These are phyloP conservation scores for Dendrolimus punctatus DNA, from an alignment of 1,140 invertebrate species.

Conservation along the genomic window DNA sequence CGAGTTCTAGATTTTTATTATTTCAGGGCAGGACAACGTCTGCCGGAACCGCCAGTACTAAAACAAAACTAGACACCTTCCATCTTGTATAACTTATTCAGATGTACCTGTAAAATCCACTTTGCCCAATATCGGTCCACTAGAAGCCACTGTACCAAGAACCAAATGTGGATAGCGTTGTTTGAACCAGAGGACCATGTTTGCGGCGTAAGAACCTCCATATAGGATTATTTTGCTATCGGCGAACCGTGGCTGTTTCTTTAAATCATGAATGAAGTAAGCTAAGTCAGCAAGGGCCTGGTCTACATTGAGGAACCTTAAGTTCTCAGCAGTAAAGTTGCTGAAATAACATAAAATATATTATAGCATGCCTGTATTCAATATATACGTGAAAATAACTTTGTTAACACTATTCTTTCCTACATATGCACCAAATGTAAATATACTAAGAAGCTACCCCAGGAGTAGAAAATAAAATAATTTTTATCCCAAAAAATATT, in stretches of 20 bases:
- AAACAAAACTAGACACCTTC: background rate
- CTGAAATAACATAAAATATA: constrained; percentile 46
- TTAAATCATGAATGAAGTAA: constrained; percentile 76
- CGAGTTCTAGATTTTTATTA: too few species aligned
- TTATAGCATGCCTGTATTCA: too few species aligned
- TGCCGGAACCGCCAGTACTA: background rate
- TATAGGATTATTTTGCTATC: constrained; percentile 63
- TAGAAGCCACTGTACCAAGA: constrained; percentile 79
- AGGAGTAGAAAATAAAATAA: too few species aligned
- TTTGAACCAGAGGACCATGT: constrained; percentile 83
- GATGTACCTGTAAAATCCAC: constrained; percentile 76
- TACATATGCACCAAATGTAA: too few species aligned
- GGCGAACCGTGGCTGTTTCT: constrained; percentile 47
- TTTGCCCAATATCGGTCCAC: constrained; percentile 80
- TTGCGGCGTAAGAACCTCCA: constrained; percentile 88
- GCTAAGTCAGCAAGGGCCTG: constrained; percentile 85
- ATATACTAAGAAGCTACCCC: too few species aligned
- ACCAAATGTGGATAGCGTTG: constrained; percentile 85
- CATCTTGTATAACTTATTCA: background rate
- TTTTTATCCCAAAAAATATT: too few species aligned
- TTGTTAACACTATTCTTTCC: too few species aligned
- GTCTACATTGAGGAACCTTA: constrained; percentile 80
- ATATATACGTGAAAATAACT: too few species aligned
- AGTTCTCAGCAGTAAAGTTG: constrained; percentile 74
- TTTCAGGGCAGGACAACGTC: too few species aligned